A percentile compares a stretch with the other conserved stretches of the same genome.
phyloP scores from a whole-genome alignment of 1,140 invertebrate genomes.

The Zaprionus camerounensis region DNA sequence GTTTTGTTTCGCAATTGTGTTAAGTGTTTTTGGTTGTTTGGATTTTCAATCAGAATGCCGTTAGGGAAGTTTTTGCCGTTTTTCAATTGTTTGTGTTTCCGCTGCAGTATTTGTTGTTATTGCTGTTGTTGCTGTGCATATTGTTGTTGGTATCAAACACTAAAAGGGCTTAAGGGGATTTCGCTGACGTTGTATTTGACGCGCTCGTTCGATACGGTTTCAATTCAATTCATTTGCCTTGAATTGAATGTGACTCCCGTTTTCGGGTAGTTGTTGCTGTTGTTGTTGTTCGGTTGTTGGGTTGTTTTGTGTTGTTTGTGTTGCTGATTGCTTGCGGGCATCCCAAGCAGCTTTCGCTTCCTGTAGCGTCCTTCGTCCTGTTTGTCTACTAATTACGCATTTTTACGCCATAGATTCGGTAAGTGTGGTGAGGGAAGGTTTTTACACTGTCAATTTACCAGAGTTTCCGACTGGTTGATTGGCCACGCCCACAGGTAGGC shows the following conservation, averaged over 20 bases:
- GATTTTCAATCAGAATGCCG: slow-evolving; percentile 9
- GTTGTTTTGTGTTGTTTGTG: slow-evolving; percentile 42
- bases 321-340: slow-evolving; percentile 37
- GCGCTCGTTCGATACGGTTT: slow-evolving; percentile 53
- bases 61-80: slow-evolving; percentile 10
- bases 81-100: slow-evolving; percentile 9
- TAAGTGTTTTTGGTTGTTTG: slow-evolving; percentile 5
- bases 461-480: slow-evolving; percentile 51
- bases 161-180: slow-evolving; percentile 66
- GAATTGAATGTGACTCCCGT: slow-evolving; percentile 54
- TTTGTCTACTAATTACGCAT: slow-evolving; percentile 75
- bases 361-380: slow-evolving; percentile 40
- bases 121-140: slow-evolving; percentile 21
- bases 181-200: slow-evolving; percentile 31
- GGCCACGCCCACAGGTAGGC: slow-evolving; percentile 44
- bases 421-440: not conserved
- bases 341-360: slow-evolving; percentile 35
- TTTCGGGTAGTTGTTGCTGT: slow-evolving; percentile 16
- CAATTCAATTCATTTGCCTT: slow-evolving; percentile 74
- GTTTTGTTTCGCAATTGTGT: slow-evolving; percentile 11
- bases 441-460: slow-evolving; percentile 23
- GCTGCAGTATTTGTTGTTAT: not conserved
- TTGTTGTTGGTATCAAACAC: slow-evolving; percentile 56
- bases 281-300: slow-evolving; percentile 21
- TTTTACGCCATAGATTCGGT: slow-evolving; percentile 34